These are phyloP conservation scores for Hydrozoanthus tunicans DNA, from an alignment of 64 coral and sea anemone genomes.

Conservation along the genomic window DNA sequence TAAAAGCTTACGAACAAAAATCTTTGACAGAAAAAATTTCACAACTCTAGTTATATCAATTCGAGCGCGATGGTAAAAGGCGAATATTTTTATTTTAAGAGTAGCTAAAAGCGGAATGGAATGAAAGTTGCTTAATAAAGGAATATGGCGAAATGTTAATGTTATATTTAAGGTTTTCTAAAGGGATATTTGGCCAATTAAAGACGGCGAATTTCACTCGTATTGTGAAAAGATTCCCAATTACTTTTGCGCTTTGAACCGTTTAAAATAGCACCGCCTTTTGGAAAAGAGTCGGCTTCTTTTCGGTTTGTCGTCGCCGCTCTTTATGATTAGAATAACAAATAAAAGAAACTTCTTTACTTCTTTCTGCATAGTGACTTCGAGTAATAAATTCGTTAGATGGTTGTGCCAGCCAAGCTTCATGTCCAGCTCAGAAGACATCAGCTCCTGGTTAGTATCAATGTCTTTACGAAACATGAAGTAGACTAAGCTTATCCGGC, in stretches of 20 bases:
- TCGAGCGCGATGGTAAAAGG: not conserved
- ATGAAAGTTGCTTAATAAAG: conserved; percentile 24
- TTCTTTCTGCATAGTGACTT: not conserved
- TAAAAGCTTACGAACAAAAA: conserved; percentile 11
- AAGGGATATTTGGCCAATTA: conserved; percentile 51
- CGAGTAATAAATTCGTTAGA: not conserved
- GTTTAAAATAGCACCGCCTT: conserved; percentile 54
- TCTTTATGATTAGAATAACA: conserved; percentile 49
- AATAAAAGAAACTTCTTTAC: conserved; percentile 47
- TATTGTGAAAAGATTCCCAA: conserved; percentile 55
- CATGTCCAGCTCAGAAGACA: not conserved
- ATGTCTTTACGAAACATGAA: conserved; percentile 26
- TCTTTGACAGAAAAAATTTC: not conserved
- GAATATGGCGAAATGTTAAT: conserved; percentile 50
- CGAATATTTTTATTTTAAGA: not conserved
- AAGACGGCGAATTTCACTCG: conserved; percentile 52
- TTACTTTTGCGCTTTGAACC: conserved; percentile 51
- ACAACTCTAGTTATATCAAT: not conserved
- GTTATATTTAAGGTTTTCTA: conserved; percentile 56
- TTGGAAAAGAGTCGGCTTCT: conserved; percentile 36
- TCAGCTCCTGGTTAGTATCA: conserved; percentile 42
- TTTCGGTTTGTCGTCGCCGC: conserved; percentile 20
- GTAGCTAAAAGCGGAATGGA: not conserved
- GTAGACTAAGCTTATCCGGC: conserved; percentile 48
- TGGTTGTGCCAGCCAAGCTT: conserved; percentile 5